Percentiles rank a stretch among this genome's conserved stretches.
Evolutionary conservation across 64 coral and sea anemone genomes (phyloP).

Genomic region (Platygyra sinensis): DNA sequence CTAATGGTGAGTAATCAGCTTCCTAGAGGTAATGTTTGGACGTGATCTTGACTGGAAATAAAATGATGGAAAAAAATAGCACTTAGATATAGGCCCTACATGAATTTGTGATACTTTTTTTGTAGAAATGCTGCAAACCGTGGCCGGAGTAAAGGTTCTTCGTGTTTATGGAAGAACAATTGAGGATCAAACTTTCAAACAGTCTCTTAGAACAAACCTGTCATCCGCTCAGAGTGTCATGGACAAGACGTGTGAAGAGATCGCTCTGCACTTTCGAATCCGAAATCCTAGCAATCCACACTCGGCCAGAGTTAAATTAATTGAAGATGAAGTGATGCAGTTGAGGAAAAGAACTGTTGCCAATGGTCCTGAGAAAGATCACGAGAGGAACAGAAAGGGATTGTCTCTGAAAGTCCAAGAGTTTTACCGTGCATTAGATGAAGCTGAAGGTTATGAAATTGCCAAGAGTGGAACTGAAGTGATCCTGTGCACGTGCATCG

Average conservation of each 20-base stretch:
- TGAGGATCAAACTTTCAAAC: constrained; percentile 66
- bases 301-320: constrained; percentile 32
- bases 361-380: neutral
- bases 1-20: too few relatives aligned
- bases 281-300: constrained; percentile 66
- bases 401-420: constrained; percentile 29
- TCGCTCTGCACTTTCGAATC: constrained; percentile 77
- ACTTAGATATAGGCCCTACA: neutral
- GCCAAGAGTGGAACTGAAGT: constrained; percentile 62
- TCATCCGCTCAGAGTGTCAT: constrained; percentile 35
- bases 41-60: too few relatives aligned
- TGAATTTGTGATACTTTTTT: neutral
- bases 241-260: constrained; percentile 52
- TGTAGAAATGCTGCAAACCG: constrained; percentile 64
- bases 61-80: too few relatives aligned
- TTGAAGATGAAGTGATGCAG: constrained; percentile 39
- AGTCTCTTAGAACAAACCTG: constrained; percentile 25
- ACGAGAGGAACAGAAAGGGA: constrained; percentile 10
- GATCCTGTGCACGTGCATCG: constrained; percentile 89
- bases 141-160: constrained; percentile 57
- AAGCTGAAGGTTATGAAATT: constrained; percentile 81
- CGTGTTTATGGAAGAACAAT: constrained; percentile 80
- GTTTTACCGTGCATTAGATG: constrained; percentile 57
- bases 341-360: constrained; percentile 16
- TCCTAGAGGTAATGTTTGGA: too few relatives aligned